Base-by-base conservation (phyloP, 2,888 invertebrate species). In the Blera fallax region DNA sequence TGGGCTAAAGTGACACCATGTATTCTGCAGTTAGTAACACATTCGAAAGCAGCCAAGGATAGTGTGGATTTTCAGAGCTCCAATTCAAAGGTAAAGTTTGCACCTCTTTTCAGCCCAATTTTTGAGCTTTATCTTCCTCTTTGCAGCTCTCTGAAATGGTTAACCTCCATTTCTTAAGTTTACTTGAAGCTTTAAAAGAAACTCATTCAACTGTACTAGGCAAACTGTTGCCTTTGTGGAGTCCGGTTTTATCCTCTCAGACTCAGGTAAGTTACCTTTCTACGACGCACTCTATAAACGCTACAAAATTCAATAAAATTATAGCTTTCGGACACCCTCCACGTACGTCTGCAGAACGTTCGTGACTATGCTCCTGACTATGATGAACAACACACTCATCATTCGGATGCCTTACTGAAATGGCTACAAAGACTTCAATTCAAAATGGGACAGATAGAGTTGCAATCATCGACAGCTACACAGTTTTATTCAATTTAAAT, bases 1-100 rank as follows among this genome's bases (percentile, higher is more conserved):
- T 99, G 99, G 99, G 97, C 97, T 64, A 97, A 99, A 92, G 97
- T 99, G 5, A 99, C 99, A 43, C 99, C 99, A 0, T 97, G 97
- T 84, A 96, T 99, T 77, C 93, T 99, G 84, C 98, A 99, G 91
- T 93, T 99, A 76, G 95, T 99, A 40, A 96, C 97, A 10, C 96
- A 97, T 90, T 97, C 98, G 10, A 98, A 97, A 94, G 95, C 97
- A 92, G 97, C 98, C 89, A 94, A 95, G 92, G 91, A 91, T 58
- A 88, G 29, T 52, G 74, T 85, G 1, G 89, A 89, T 58, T 89
- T 87, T 58, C 88, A 89, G 40, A 88, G 89, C 65, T 87, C 89
- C n/a, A 89, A 89, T 74, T 88, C 88, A 6, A 89, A 89, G 87
- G 88, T 88, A 81, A 73, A 37, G 8, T 5, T 32, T n/a, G n/a